phyloP scores from a whole-genome alignment of 2,888 invertebrate genomes.

The Sarcophaga caerulescens region DNA sequence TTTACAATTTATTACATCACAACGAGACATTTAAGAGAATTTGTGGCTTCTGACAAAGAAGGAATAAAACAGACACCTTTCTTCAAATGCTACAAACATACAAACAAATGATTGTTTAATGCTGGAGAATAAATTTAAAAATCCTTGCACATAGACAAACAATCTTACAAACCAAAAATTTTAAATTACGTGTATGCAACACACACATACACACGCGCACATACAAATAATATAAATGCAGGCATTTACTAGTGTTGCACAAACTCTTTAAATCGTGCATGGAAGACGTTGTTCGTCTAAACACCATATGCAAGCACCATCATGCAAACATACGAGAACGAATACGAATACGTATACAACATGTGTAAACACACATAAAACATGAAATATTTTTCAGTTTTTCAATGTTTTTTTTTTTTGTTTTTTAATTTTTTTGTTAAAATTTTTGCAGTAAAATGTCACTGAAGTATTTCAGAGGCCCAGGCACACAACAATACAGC shows the following conservation, averaged over 20 bases:
- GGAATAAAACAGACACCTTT: not conserved
- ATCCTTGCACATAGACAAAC: conserved; percentile 27
- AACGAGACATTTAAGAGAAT: conserved; percentile 38
- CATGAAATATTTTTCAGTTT: conserved; percentile 36
- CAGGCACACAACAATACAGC: conserved; percentile 27
- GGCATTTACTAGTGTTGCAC: conserved; percentile 20
- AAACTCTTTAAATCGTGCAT: not conserved
- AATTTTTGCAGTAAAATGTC: conserved; percentile 65
- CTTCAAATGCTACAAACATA: not conserved
- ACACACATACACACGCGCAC: not conserved
- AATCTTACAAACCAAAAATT: conserved; percentile 33
- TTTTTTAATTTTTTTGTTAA: conserved; percentile 49
- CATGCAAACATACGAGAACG: not conserved
- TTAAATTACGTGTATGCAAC: conserved; percentile 30
- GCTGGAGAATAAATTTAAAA: conserved; percentile 16
- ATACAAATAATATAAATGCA: not conserved
- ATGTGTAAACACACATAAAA: conserved; percentile 61
- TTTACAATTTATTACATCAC: conserved; percentile 41
- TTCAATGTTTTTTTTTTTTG: conserved; percentile 26
- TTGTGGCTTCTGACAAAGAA: not conserved
- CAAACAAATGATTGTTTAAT: not conserved
- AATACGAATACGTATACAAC: conserved; percentile 25
- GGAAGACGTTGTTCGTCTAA: conserved; percentile 18
- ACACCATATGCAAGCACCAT: conserved; percentile 23
- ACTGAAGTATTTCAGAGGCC: conserved; percentile 61